These are phyloP conservation scores for Scaptomyza caliginosa DNA, from an alignment of 2,888 invertebrate species.

Conservation along the genomic window DNA sequence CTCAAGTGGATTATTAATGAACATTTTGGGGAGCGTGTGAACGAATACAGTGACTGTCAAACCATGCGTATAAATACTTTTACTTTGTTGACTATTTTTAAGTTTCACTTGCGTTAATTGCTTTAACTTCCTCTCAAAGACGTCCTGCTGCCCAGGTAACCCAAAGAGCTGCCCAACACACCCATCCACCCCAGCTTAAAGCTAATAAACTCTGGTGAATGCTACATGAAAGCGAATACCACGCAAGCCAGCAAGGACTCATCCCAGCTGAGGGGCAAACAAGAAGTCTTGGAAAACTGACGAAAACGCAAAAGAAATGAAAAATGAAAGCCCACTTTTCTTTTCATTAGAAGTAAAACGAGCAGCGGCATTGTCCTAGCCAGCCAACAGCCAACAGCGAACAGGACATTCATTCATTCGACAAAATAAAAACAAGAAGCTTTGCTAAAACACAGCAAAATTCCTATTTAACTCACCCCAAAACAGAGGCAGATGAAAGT, in stretches of 20 bases:
- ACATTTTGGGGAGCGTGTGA: conserved; percentile 53
- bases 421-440: conserved; percentile 28
- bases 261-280: conserved; percentile 44
- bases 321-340: conserved; percentile 68
- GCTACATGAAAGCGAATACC: conserved; percentile 74
- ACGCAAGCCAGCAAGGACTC: conserved; percentile 39
- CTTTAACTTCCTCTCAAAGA: conserved; percentile 56
- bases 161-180: conserved; percentile 34
- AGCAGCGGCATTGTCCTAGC: conserved; percentile 61
- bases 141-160: conserved; percentile 53
- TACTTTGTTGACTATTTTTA: background rate
- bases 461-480: conserved; percentile 31
- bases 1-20: conserved; percentile 54
- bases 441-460: conserved; percentile 56
- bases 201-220: conserved; percentile 65
- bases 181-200: conserved; percentile 52
- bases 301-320: conserved; percentile 32
- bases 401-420: conserved; percentile 63
- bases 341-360: conserved; percentile 72
- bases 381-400: conserved; percentile 29
- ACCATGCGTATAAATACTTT: background rate
- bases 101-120: conserved; percentile 40
- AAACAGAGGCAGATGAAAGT: conserved; percentile 58
- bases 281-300: conserved; percentile 20
- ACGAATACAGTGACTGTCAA: conserved; percentile 7